Base-by-base conservation (phyloP, 1,140 invertebrate genomes). In the Periplaneta americana region DNA sequence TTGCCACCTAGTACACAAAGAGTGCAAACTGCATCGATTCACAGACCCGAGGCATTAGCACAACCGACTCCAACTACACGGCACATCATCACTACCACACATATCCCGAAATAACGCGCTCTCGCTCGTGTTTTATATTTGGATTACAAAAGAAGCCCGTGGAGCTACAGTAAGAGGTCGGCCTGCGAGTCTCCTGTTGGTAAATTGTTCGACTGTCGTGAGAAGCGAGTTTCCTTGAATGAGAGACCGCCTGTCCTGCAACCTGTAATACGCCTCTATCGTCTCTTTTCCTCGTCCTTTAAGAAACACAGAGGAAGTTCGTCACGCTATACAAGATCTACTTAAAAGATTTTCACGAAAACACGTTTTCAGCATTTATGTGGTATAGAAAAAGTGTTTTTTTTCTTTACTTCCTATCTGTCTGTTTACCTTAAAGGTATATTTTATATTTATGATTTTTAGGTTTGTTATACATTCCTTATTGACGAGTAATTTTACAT, bases 121-220 rank as follows among this genome's bases (percentile, higher is more conserved):
- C 48, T 66, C 48, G 35, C 75, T 77, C 33, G 8, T 77, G 75
- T 34, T 33, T 77, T 77, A 77, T 31, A 77, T 77, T 77, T 77
- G 75, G 75, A 77, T 77, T 77, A 77, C 75, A 77, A 77, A 77
- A 77, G 75, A 33, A 77, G 75, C 33, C 75, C 33, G 33, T 28
- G 48, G 22, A 66, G n/a, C 48, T n/a, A 66, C 22, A 66, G 48
- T 28, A 66, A 28, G 48, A 28, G 48, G 48, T 66, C 48, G 48
- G n/a, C n/a, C 48, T n/a, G 48, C 22, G 22, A 66, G 48, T 66
- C 22, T 5, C 22, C 17, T 48, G 39, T 48, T 2, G 39, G 39
- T 15, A 48, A 48, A 48, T 48, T 48, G 39, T 48, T 48, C 39
- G 17, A 4, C 11, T 10, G 48, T 66, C 48, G 48, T 66, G 6